These are phyloP conservation scores for Sphaerodactylus townsendi DNA, from an alignment of 2,113 vertebrate genomes.

Conservation along the genomic window DNA sequence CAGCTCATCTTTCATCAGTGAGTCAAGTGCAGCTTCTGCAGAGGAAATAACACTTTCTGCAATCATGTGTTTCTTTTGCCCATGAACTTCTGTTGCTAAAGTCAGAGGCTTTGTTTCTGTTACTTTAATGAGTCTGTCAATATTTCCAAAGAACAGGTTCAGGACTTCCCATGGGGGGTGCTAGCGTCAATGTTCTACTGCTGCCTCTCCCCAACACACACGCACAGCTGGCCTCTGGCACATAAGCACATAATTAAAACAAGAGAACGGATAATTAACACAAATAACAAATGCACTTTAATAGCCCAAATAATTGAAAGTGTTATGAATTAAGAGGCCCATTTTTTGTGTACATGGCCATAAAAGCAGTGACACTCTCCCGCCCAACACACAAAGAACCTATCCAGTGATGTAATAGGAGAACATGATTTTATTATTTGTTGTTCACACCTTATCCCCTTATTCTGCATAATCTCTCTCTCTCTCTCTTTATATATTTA, in stretches of 20 bases:
- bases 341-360: neutral
- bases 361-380: neutral
- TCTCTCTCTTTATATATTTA: too few species aligned
- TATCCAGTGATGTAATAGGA: too few species aligned
- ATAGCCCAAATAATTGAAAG: neutral
- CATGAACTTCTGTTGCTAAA: neutral
- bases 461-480: too few species aligned
- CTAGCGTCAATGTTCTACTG: neutral
- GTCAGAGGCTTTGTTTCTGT: neutral
- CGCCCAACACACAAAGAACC: too few species aligned
- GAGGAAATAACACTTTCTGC: neutral
- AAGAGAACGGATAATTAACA: slow-evolving; percentile 7
- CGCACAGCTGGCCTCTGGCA: neutral
- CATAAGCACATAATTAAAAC: slow-evolving; percentile 11
- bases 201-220: neutral
- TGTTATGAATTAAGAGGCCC: neutral
- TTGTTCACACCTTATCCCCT: too few species aligned
- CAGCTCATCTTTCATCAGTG: neutral
- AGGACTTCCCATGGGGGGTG: neutral
- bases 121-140: neutral
- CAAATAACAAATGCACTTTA: neutral
- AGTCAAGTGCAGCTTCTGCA: neutral
- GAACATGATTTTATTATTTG: too few species aligned
- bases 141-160: neutral
- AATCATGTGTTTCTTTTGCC: neutral